phyloP scores from a whole-genome alignment of 2,888 invertebrate genomes.

The Villa cingulata region DNA sequence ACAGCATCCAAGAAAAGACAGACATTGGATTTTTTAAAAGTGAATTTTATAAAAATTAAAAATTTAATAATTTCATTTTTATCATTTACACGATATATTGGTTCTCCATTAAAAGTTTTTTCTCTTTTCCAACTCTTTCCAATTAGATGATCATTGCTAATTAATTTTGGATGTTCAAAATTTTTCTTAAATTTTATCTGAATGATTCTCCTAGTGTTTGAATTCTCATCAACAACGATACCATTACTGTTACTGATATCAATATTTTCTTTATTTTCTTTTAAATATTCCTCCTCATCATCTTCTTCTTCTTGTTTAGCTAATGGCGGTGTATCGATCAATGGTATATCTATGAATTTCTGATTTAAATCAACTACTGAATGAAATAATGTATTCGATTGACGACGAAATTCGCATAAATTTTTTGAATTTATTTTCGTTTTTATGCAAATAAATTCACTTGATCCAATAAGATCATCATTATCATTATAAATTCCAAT shows the following conservation, averaged over 20 bases:
- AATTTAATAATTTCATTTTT: neutral
- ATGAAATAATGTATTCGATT: neutral
- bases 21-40: neutral
- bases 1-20: neutral
- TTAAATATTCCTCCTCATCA: constrained; percentile 1
- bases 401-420: neutral
- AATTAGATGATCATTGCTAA: neutral
- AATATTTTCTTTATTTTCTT: no score
- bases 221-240: neutral
- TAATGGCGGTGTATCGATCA: constrained; percentile 14
- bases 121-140: constrained; percentile 6
- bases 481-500: no score
- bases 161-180: neutral
- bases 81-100: constrained; percentile 19
- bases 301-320: neutral
- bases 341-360: constrained; percentile 10
- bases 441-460: constrained; percentile 1
- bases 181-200: neutral
- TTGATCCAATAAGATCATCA: neutral
- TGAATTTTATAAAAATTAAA: no score
- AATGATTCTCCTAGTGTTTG: neutral
- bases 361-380: neutral
- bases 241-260: no score
- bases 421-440: neutral
- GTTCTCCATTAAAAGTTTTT: constrained; percentile 20